These are phyloP conservation scores for Cyrtonyx montezumae DNA, from an alignment of 2,113 vertebrate genomes.

Conservation along the genomic window DNA sequence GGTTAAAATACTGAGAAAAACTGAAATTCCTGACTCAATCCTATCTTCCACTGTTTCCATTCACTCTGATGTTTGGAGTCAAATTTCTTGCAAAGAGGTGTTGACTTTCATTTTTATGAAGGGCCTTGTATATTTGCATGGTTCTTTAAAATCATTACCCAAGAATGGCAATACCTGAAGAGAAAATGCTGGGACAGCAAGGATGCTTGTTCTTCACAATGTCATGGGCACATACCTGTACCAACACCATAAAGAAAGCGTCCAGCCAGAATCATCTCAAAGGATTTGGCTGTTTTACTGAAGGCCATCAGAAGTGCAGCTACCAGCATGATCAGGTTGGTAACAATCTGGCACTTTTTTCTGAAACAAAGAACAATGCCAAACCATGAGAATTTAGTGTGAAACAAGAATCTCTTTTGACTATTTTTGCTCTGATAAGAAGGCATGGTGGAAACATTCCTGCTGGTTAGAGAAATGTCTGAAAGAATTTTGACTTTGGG, in stretches of 20 bases:
- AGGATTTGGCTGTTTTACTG: constrained; percentile 77
- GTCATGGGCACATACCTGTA: constrained; percentile 62
- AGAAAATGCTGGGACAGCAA: not conserved
- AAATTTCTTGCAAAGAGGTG: not conserved
- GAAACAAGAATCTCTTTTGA: not conserved
- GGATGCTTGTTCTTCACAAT: not conserved
- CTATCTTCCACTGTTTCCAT: not conserved
- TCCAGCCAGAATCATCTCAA: constrained; percentile 82
- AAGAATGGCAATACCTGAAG: not conserved
- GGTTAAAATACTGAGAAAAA: not conserved
- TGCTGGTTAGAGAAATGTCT: not conserved
- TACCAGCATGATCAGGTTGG: constrained; percentile 78
- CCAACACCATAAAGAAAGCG: constrained; percentile 82
- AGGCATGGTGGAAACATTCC: not conserved
- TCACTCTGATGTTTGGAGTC: not conserved
- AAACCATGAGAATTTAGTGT: not conserved
- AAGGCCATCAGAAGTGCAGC: constrained; percentile 80
- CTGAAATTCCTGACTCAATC: not conserved
- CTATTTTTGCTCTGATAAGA: not conserved
- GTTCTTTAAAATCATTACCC: not conserved
- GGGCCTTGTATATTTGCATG: not conserved
- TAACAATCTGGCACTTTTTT: constrained; percentile 80
- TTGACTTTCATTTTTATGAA: not conserved
- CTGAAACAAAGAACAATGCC: constrained; percentile 40
- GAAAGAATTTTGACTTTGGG: not conserved